Base-by-base conservation (phyloP, 2,888 invertebrate species). In the Polydrusus cervinus region DNA sequence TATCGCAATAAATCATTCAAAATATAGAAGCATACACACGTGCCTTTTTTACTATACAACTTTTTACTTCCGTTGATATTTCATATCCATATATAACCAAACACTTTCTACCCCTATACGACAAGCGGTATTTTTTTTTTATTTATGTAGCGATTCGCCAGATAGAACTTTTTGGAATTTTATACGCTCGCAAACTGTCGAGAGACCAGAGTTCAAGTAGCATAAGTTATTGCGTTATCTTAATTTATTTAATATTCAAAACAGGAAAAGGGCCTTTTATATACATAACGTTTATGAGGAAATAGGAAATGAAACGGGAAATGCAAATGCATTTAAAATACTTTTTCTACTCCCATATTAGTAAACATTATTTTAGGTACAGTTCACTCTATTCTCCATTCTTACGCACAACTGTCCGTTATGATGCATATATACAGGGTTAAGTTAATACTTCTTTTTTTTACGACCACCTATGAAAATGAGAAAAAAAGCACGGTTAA, bases 121-220 rank as follows among this genome's bases (percentile, higher is more conserved):
- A 16, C 55, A 55, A 55, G 14, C 55, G 13, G n/a, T 30, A 14
- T 55, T 55, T 55, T 55, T n/a, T 55, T 55, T 55, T 30, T 30
- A 55, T 55, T 55, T 55, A 30, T 30, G 51, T 51, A 16, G 8
- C 16, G 49, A 18, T 16, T 49, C 8, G 3, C 1, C 3, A 25
- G 25, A 25, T 53, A 53, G 8, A 11, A 25, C 11, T 49, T 25
- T 53, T 53, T 11, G 25, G 53, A 3, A 10, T 53, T 53, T 53
- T 13, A 53, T 53, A 13, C 25, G 25, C 25, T 0, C 25, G 53
- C 20, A 25, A 25, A 25, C 9, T 53, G 25, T 25, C 25, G 25
- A 25, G 25, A 5, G 25, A 25, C 25, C 25, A 25, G 1, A 25
- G 25, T 25, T 25, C 25, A 8, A 40, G 40, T 11, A 40, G 40